Evolutionary conservation across 2,113 vertebrate species (phyloP), one percentile per base, ranked within the genome.

Genomic region (Chascanopsetta lugubris): DNA sequence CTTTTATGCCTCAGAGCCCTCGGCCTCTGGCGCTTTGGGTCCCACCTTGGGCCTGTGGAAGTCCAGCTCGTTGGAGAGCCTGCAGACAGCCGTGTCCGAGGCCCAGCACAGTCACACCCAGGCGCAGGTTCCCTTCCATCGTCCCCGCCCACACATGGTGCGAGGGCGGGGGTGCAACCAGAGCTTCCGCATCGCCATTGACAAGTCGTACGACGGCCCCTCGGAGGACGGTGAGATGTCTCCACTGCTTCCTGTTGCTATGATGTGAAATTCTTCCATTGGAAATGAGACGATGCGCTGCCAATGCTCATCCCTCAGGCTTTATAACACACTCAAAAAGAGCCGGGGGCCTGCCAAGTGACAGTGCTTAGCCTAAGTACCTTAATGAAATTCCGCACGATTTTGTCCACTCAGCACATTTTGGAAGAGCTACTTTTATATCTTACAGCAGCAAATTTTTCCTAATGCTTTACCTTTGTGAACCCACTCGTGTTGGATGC

Each of bases 11-110:
- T 81, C 77, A 86, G 92, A 94, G 85, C 75, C 69, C 26, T 40
- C 67, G 2, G 34, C 69, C 0, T 84, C 82, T 32, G 86, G 82
- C 64, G 92, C 92, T 27, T 88, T 96, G 1, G 97, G 96, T n/a
- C 96, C 96, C 22, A 95, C 94, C 17, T 84, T 98, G 71, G 97
- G 96, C n/a, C 81, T 99, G 50, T 92, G 93, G 84, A 98, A 97
- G 90, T 98, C 97, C 76, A 98, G 95, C 80, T 99, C 96, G 13
- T 87, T 99, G 70, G 97, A 98, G 90, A 98, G 96, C 70, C 93
- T 98, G 17, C 96, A 97, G 90, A 96, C 95, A 0, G 96, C 96
- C 1, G 89, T 98, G 78, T 94, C 94, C 2, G 96, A 97, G 85
- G 95, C 93, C 30, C 29, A 71, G 61, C 85, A 87, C 43, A 72